Conservation (phyloP, 2,113 vertebrate species). For the Tragelaphus strepsiceros region DNA sequence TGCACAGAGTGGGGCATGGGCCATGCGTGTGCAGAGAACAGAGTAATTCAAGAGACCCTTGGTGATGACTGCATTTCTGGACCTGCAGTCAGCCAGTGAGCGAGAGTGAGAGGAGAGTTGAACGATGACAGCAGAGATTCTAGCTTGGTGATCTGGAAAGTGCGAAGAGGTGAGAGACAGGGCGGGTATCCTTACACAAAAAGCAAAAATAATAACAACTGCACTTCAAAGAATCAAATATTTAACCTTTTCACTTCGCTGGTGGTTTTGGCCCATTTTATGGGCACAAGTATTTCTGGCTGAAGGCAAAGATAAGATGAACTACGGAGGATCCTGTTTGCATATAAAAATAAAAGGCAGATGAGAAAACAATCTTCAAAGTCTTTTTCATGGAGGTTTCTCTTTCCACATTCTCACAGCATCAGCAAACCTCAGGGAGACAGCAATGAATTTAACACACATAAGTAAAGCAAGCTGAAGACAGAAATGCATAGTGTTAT, state of each 20-base stretch:
- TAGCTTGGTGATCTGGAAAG: background rate
- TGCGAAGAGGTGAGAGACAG: background rate
- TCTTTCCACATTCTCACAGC: background rate
- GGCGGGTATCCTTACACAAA: background rate
- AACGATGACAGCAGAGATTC: background rate
- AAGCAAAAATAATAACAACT: background rate
- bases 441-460: background rate
- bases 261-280: background rate
- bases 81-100: background rate
- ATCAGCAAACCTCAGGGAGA: background rate
- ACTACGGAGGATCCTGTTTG: slow-evolving; percentile 9
- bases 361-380: slow-evolving; percentile 65
- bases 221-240: slow-evolving; percentile 34
- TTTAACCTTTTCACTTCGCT: slow-evolving; percentile 7
- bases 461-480: background rate
- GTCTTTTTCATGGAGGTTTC: background rate
- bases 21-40: background rate
- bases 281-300: slow-evolving; percentile 50
- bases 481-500: background rate
- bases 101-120: background rate
- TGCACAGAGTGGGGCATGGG: background rate
- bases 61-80: background rate
- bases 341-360: slow-evolving; percentile 59
- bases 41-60: background rate
- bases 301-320: slow-evolving; percentile 41